Base-by-base conservation (phyloP, 1,140 invertebrate genomes). In the Asobara japonica region DNA sequence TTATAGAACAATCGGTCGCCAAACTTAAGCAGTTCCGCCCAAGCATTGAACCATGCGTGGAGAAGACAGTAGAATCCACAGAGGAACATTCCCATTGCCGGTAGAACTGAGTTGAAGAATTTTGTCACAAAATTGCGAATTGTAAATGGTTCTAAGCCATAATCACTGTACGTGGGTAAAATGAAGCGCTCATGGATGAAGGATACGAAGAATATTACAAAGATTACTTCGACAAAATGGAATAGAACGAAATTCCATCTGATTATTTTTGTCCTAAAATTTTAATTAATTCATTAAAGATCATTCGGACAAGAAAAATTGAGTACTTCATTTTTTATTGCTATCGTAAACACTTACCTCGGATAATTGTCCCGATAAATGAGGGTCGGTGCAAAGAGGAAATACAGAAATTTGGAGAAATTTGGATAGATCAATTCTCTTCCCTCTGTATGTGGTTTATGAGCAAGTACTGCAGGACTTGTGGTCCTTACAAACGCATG, bases 31-130 rank as follows among this genome's bases (percentile, higher is more conserved):
- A 97, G 90, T 86, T 98, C 96, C 2, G 95, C 94, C 79, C 92
- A 94, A 7, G 93, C 93, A 87, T 98, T 98, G 77, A 95, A 89
- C 94, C 95, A 97, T 0, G 92, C 91, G 83, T 98, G 96, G 1
- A 98, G 84, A 0, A 98, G 86, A 60, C 93, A 90, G 86, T 96
- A 98, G 84, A 97, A 97, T 8, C 90, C 92, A 65, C 92, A 91
- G 3, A 97, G 81, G 29, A 94, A 91, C 0, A 92, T 89, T 2
- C 96, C 85, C 0, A 93, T 90, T 2, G 92, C 93, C 0, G 95
- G 94, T 41, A 96, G 79, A 83, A 94, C 92, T 74, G 91, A 91
- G 1, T 90, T 90, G 77, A 96, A 94, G 20, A 95, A 88, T 1
- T 89, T 91, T 0, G 92, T 82, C 0, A 94, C 84, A 1, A 95